Conservation (phyloP, 2,797 vertebrate genomes). For the Myotis findleyi region DNA sequence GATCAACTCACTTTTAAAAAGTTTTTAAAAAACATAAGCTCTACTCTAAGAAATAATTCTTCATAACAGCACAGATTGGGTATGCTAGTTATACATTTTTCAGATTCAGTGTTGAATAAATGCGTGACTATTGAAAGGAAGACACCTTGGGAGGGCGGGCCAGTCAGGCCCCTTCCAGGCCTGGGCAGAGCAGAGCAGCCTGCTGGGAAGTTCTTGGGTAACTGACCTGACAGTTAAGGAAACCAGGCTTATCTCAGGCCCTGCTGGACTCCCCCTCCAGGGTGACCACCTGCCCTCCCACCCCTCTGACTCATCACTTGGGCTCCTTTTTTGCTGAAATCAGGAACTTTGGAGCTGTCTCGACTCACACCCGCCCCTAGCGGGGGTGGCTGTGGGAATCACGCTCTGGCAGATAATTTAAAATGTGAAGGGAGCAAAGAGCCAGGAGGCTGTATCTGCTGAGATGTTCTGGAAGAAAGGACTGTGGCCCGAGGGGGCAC, state of each 20-base stretch:
- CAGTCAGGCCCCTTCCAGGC: accelerated
- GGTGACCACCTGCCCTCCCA: not conserved
- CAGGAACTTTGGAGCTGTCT: conserved; percentile 11
- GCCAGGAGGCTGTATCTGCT: not conserved
- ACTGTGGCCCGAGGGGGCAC: accelerated
- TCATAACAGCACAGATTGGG: not conserved
- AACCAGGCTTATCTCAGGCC: not conserved
- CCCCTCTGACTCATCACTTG: not conserved
- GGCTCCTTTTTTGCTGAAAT: not conserved
- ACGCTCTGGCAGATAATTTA: conserved; percentile 59
- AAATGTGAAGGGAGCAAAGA: conserved; percentile 41
- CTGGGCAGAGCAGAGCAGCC: not conserved
- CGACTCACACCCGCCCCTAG: not conserved
- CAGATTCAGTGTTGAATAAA: not conserved
- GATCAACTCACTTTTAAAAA: not conserved
- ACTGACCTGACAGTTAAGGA: not conserved
- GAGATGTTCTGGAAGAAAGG: not conserved
- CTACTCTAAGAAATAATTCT: not conserved
- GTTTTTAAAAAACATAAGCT: not conserved
- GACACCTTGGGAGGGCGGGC: accelerated
- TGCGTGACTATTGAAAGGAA: not conserved
- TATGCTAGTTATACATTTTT: not conserved
- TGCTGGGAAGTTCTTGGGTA: not conserved
- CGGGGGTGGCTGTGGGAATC: conserved; percentile 48
- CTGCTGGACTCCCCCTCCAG: accelerated